phyloP scores from a whole-genome alignment of 2,888 invertebrate species.

The Lathronympha strigana region DNA sequence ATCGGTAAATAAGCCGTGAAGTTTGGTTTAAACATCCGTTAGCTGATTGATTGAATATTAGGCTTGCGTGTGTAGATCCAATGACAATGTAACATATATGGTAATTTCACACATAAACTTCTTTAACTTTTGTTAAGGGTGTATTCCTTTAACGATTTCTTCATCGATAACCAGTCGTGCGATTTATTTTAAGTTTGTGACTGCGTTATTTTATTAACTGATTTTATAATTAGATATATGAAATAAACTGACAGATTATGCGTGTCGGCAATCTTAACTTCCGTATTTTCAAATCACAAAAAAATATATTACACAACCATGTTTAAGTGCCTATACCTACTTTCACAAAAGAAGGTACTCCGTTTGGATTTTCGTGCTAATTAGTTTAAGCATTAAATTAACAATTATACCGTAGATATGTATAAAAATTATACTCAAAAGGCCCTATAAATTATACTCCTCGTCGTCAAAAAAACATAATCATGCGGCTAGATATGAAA shows the following conservation, averaged over 20 bases:
- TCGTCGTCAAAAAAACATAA: not conserved
- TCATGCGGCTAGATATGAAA: conserved; percentile 9
- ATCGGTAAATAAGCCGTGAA: not conserved
- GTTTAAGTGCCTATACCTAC: not conserved
- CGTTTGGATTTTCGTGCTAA: not conserved
- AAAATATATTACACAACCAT: not conserved
- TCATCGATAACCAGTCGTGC: conserved; percentile 15
- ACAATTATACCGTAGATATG: too few relatives aligned
- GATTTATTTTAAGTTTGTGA: not conserved
- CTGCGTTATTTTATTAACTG: conserved; percentile 1
- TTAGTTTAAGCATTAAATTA: too few relatives aligned
- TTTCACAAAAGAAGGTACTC: not conserved
- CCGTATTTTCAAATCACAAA: conserved; percentile 9
- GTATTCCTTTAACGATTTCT: conserved; percentile 24
- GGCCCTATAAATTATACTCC: too few relatives aligned
- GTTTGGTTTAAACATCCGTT: conserved; percentile 10
- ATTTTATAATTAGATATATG: conserved; percentile 4
- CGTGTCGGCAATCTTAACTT: conserved; percentile 2
- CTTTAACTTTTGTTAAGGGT: conserved; percentile 23
- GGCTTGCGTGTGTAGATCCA: not conserved
- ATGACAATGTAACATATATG: conserved; percentile 24
- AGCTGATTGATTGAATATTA: conserved; percentile 21
- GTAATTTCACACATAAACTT: conserved; percentile 21
- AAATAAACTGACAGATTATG: conserved; percentile 4
- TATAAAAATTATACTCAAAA: too few relatives aligned